Base-by-base conservation (phyloP, 2,113 vertebrate genomes). In the Corydoras maculifer region DNA sequence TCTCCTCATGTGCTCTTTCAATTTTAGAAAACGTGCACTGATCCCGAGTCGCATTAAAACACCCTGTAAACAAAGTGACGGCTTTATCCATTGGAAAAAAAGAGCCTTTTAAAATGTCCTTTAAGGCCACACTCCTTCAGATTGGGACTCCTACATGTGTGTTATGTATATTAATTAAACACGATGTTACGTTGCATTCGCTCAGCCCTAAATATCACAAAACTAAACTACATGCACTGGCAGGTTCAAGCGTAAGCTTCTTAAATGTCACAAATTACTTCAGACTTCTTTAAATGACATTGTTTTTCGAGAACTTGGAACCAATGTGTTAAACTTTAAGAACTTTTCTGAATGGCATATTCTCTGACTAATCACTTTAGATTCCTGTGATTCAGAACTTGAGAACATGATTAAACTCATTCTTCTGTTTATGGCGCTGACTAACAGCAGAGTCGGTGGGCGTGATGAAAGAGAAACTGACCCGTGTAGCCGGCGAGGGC, bases 401-500 rank as follows among this genome's bases (percentile, higher is more conserved):
- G 54, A 57, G 8, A 0, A 7, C 15, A 3, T 68, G 72, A 48
- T 55, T 35, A 30, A 60, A 61, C 14, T 18, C 8, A 31, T 62
- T 25, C 51, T 32, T 74, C 29, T 30, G 14, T 63, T 58, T 68
- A 18, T 5, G 2, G n/a, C 25, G 14, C 58, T 69, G 65, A 62
- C 65, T 64, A 69, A 64, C 18, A 29, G 15, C 62, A 60, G 49
- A 62, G 8, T 67, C 70, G 30, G 29, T n/a, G 50, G 29, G 57
- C 3, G 0, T 9, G 13, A 30, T 9, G 18, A 10, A 13, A 29
- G 0, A 0, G 0, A 31, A 0, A 62, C 90, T 82, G 87, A 99
- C 97, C 97, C 91, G 97, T 99, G 90, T 99, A 99, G 50, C 97
- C 97, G 43, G 97, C 97, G 51, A 99, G 90, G 32, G 94, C 96